phyloP scores from a whole-genome alignment of 2,797 vertebrate species.

The Oceanodroma leucorhoa region DNA sequence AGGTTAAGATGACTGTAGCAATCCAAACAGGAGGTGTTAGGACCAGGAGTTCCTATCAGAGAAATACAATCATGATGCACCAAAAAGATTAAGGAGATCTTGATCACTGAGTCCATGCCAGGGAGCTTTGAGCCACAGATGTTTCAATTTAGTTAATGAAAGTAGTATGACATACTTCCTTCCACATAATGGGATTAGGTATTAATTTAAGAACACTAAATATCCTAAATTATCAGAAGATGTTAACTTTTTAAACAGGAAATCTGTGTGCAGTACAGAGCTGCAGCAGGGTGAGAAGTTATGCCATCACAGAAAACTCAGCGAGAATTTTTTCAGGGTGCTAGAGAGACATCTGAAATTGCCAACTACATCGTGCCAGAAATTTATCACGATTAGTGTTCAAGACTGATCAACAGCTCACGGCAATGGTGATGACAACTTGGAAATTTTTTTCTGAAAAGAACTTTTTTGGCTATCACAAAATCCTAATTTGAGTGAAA shows the following conservation, averaged over 20 bases:
- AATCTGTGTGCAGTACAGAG: not conserved
- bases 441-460: not conserved
- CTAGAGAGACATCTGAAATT: not conserved
- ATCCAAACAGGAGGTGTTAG: not conserved
- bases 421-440: not conserved
- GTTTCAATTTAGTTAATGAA: constrained; percentile 23
- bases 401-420: not conserved
- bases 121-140: not conserved
- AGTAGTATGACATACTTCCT: constrained; percentile 5
- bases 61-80: not conserved
- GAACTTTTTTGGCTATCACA: not conserved
- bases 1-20: not conserved
- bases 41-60: not conserved
- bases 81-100: not conserved
- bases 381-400: not conserved
- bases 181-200: not conserved
- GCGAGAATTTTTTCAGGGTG: not conserved
- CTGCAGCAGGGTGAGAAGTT: not conserved
- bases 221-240: not conserved
- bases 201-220: not conserved
- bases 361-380: not conserved
- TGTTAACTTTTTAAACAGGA: not conserved
- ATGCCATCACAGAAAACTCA: not conserved
- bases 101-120: not conserved
- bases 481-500: not conserved